Base-by-base conservation (phyloP, 2,888 invertebrate species). In the Exephanes ischioxanthus region DNA sequence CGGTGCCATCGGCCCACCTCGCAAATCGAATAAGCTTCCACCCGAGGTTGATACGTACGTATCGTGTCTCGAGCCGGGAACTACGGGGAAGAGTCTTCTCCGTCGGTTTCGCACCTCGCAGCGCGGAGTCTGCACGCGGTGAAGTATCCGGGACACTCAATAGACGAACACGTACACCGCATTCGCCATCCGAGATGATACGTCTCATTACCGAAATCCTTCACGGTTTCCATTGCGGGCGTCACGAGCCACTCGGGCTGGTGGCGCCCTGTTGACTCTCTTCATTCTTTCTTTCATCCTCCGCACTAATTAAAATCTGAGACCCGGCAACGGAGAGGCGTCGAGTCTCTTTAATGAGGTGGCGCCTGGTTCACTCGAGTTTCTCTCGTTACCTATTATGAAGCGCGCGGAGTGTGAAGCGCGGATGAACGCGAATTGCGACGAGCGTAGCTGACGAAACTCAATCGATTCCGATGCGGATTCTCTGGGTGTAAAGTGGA, bases 21-120 rank as follows among this genome's bases (percentile, higher is more conserved):
- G 90, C 89, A 92, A 92, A 92, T 92, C 92, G 90, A 92, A 92
- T 92, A 91, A 92, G 90, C 89, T 86, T 87, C 87, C 88, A 86
- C 87, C 58, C 58, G 86, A 88, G 87, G 88, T 90, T 84, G 91
- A 91, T 91, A 92, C 76, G 89, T 91, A 92, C 76, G 89, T 91
- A 91, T 91, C 91, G 89, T 86, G 87, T 90, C 89, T 90, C 22
- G 22, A 84, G 81, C 66, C 77, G 58, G 26, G 72, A 73, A 67
- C 61, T 68, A 73, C 67, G 68, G 22, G 67, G 72, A 19, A 70
- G 85, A 45, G 45, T 11, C 45, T 45, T 85, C 86, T 83, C 84
- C 82, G 83, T 63, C 83, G 73, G 80, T 80, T 81, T 87, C 85
- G 83, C 72, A 71, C 79, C 77, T 85, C 72, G 7, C 33, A 5